These are phyloP conservation scores for Julus scanicus DNA, from an alignment of 2,888 invertebrate genomes.

Conservation along the genomic window DNA sequence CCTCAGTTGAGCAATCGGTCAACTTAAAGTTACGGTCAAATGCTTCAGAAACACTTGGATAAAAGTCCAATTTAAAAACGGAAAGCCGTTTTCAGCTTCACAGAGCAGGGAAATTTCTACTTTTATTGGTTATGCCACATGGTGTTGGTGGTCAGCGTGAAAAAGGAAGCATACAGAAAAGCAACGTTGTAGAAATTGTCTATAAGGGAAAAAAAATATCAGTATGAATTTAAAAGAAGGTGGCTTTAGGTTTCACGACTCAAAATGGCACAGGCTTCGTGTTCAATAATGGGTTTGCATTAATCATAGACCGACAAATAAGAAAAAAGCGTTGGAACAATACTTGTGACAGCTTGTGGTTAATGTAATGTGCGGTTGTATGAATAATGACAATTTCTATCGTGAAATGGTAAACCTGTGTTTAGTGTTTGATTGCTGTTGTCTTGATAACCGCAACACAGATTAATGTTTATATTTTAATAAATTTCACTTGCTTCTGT, in stretches of 20 bases:
- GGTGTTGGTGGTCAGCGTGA: constrained; percentile 10
- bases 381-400: not conserved
- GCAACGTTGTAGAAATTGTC: not conserved
- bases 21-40: not conserved
- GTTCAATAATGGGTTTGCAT: not conserved
- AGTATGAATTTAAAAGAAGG: not conserved
- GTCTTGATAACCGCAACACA: too few relatives aligned
- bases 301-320: not conserved
- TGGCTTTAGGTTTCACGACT: not conserved
- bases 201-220: not conserved
- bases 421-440: not conserved
- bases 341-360: not conserved
- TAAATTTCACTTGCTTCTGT: too few relatives aligned
- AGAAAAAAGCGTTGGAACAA: not conserved
- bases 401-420: not conserved
- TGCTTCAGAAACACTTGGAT: constrained; percentile 4
- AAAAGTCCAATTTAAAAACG: constrained; percentile 37
- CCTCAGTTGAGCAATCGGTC: not conserved
- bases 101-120: constrained; percentile 22
- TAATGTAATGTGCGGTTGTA: not conserved
- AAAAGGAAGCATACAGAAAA: not conserved
- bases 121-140: constrained; percentile 40
- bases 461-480: too few relatives aligned
- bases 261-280: not conserved
- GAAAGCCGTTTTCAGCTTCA: constrained; percentile 23